phyloP scores from a whole-genome alignment of 2,888 invertebrate genomes.

The Drosophila silvestris region DNA sequence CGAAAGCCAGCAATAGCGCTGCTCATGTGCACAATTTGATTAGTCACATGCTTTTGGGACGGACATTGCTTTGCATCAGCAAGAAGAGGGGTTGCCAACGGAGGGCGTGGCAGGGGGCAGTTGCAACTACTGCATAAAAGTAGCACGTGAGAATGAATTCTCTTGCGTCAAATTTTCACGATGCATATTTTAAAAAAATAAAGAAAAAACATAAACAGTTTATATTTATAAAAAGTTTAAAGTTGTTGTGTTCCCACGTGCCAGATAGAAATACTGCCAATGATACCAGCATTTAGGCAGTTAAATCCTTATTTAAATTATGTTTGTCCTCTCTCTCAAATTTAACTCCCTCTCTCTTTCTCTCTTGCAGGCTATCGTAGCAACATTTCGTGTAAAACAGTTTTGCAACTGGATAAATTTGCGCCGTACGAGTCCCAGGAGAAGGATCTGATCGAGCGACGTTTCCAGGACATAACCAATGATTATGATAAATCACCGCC shows the following conservation, averaged over 20 bases:
- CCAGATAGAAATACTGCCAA: neutral
- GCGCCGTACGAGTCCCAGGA: conserved; percentile 80
- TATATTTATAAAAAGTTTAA: neutral
- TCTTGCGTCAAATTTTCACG: conserved; percentile 28
- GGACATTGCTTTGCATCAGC: neutral
- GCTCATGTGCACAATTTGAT: conserved; percentile 64
- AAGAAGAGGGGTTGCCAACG: conserved; percentile 1
- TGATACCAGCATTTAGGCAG: neutral
- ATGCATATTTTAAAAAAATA: neutral
- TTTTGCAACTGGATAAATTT: conserved; percentile 84
- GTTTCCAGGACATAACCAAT: conserved; percentile 84
- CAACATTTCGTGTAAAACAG: conserved; percentile 84
- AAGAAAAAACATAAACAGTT: conserved; percentile 22
- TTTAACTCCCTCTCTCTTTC: neutral
- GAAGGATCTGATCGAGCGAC: conserved; percentile 82
- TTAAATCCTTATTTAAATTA: neutral
- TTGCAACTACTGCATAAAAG: conserved; percentile 52
- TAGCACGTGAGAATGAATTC: conserved; percentile 68
- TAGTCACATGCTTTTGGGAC: conserved; percentile 63
- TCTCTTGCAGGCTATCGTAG: conserved; percentile 81
- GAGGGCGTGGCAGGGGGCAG: conserved; percentile 4
- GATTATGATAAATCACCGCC: conserved; percentile 84
- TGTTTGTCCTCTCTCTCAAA: neutral
- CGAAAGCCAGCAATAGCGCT: conserved; percentile 59
- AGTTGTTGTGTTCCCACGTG: conserved; percentile 30